Conservation (phyloP, 1,140 invertebrate genomes). For the Meloidogyne floridensis region DNA sequence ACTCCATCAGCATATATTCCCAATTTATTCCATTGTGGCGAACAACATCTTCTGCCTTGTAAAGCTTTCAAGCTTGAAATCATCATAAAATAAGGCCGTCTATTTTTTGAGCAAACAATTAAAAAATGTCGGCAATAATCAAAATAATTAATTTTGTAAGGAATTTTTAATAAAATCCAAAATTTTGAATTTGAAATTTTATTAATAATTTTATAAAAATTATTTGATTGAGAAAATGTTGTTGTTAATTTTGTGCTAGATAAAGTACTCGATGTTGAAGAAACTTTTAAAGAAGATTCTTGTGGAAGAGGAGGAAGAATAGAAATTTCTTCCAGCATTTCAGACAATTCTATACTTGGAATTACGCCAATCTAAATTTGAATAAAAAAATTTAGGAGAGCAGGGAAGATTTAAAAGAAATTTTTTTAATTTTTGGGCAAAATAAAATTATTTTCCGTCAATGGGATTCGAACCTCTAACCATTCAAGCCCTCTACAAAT, state of each 20-base stretch:
- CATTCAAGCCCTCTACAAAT: no score
- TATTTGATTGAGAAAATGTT: background rate
- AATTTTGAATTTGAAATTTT: background rate
- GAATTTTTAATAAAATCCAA: conserved; percentile 4
- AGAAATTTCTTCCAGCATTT: background rate
- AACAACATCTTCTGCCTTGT: background rate
- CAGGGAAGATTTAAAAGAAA: background rate
- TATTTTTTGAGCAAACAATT: background rate
- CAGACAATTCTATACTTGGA: background rate
- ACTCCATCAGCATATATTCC: background rate
- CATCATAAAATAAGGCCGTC: background rate
- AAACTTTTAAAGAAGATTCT: background rate
- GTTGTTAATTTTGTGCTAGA: background rate
- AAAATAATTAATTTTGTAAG: conserved; percentile 10
- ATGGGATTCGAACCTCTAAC: no score
- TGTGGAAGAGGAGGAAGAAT: background rate
- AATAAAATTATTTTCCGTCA: no score
- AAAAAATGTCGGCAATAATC: conserved; percentile 4
- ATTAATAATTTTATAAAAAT: background rate
- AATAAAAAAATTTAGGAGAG: background rate
- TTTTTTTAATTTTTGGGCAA: background rate
- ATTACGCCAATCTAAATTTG: background rate
- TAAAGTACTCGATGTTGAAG: background rate
- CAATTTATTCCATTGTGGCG: background rate
- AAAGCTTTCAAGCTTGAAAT: background rate